Conservation (phyloP, 2,888 invertebrate species). For the Mesorhabditis belari region DNA sequence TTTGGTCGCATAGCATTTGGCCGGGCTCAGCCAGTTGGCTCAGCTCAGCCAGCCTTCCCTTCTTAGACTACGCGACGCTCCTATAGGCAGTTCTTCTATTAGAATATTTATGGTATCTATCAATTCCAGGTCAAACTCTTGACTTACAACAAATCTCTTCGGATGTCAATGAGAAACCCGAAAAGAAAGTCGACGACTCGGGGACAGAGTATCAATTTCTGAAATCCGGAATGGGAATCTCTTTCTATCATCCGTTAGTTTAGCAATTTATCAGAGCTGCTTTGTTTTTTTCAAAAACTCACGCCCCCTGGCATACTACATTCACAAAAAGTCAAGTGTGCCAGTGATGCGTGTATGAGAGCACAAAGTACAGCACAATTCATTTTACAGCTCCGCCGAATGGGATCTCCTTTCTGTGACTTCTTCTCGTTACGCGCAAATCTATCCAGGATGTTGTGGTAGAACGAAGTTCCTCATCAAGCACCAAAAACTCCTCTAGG, state of each 20-base stretch:
- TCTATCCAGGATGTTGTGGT: slow-evolving; percentile 40
- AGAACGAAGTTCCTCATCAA: neutral
- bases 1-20: no score
- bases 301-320: no score
- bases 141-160: slow-evolving; percentile 36
- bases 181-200: slow-evolving; percentile 11
- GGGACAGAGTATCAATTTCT: slow-evolving; percentile 29
- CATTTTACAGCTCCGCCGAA: slow-evolving; percentile 35
- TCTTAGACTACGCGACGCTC: no score
- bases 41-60: no score
- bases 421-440: slow-evolving; percentile 32
- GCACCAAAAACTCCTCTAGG: slow-evolving; percentile 5
- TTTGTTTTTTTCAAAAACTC: no score
- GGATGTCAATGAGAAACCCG: slow-evolving; percentile 21
- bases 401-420: slow-evolving; percentile 41
- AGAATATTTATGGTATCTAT: no score
- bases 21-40: no score
- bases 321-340: no score
- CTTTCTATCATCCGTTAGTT: slow-evolving; percentile 34
- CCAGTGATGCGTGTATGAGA: no score
- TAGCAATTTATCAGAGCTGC: no score
- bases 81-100: no score
- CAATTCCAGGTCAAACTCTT: slow-evolving; percentile 34
- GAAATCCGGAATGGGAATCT: slow-evolving; percentile 31
- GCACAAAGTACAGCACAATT: neutral